phyloP scores from a whole-genome alignment of 2,113 vertebrate genomes.

The Zosterops lateralis region DNA sequence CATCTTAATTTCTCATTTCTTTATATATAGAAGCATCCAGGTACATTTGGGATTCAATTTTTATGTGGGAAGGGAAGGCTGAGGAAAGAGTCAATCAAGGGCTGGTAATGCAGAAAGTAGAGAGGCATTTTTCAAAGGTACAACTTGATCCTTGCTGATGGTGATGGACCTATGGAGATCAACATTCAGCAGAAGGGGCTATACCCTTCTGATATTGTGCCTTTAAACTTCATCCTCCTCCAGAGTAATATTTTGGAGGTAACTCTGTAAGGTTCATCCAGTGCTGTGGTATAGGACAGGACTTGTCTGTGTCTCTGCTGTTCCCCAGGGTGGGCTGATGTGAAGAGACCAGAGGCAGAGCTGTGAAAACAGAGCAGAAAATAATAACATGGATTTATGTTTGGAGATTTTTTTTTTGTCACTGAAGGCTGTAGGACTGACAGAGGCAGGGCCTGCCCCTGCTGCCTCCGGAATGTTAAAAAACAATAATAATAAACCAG shows the following conservation, averaged over 20 bases:
- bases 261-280: not conserved
- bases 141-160: not conserved
- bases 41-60: not conserved
- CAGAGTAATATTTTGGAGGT: accelerated
- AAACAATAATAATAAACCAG: not conserved
- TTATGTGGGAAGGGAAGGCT: not conserved
- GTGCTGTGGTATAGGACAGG: not conserved
- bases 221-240: accelerated
- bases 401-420: not conserved
- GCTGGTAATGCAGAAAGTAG: not conserved
- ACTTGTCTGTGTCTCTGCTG: accelerated
- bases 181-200: not conserved
- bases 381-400: not conserved
- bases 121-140: not conserved
- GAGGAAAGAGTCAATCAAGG: not conserved
- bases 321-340: not conserved
- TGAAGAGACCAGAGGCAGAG: not conserved
- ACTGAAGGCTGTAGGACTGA: not conserved
- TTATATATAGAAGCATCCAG: not conserved
- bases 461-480: not conserved
- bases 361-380: not conserved
- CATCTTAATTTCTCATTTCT: not conserved
- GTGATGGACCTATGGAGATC: not conserved
- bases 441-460: not conserved
- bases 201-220: not conserved